Evolutionary conservation across 2,113 vertebrate species (phyloP), one percentile per base, ranked within the genome.

Genomic region (Leucosticte australis): DNA sequence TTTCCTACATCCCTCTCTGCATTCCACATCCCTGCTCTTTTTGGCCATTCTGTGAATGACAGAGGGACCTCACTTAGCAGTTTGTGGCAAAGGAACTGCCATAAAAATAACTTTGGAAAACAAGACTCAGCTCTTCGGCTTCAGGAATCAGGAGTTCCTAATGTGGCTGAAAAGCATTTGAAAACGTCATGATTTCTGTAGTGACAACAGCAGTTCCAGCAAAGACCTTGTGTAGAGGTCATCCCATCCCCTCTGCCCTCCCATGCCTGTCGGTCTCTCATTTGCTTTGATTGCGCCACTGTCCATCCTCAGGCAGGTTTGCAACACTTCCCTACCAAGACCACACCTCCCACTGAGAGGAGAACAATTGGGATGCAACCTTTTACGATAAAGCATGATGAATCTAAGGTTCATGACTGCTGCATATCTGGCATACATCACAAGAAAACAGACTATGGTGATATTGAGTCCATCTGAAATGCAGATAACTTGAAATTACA

Each of bases 241-340:
- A 63, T 37, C 49, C 53, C 44, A 35, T 20, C 31, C 21, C 52
- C 31, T 53, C 49, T 76, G 27, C 30, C 21, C 23, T 67, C 17
- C 47, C 68, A 28, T 23, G 50, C 26, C 14, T 1, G 0, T 18
- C 2, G 0, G 4, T 33, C 8, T 80, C 70, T 55, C 1, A 2
- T 30, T 63, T 0, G 0, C 33, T 73, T 31, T 33, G 62, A 50
- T 15, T 56, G 35, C 9, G 0, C 10, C 10, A 5, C 15, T 30
- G 33, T 16, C 0, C 3, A 16, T 79, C 16, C 41, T 94, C 77
- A 78, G 33, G 39, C 4, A 46, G n/a, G 27, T 49, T 77, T 77
- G 64, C 77, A 68, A 28, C 50, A 9, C 30, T 63, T 91, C 55
- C 49, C 53, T 64, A 60, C 24, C 14, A 56, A 53, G 30, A 70